Evolutionary conservation across 2,113 vertebrate species (phyloP), one percentile per base, ranked within the genome.

Genomic region (Mesocricetus auratus): DNA sequence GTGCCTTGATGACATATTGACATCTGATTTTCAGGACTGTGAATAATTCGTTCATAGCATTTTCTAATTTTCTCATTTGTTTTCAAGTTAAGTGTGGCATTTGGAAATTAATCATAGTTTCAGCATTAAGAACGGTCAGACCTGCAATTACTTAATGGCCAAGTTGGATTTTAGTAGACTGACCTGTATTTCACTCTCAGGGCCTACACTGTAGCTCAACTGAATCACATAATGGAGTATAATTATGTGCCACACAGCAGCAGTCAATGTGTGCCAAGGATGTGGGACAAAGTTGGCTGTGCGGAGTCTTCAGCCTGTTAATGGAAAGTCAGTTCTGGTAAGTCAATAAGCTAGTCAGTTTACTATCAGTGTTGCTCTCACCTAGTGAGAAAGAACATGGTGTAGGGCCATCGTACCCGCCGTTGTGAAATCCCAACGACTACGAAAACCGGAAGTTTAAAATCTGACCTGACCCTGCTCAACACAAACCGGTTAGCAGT

Each of bases 281-380:
- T 64, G 64, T 77, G 83, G 74, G 62, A 94, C 83, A 91, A 47
- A 83, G 21, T 73, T 95, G 96, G 92, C 45, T 11, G 16, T 24
- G 7, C 13, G 0, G n/a, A 13, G 33, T 50, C 39, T 83, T 93
- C 22, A 29, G 29, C 26, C 62, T 87, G 73, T 87, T 90, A 87
- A 78, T 62, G 75, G 95, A 95, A 97, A 96, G 69, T 85, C 68
- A 87, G 26, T 94, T 97, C 97, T 95, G 68, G 45, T 85, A 93
- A 97, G 12, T 94, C 91, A 89, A 50, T 77, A 17, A 5, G 39
- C 13, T 9, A 75, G 62, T 22, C 33, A 29, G 50, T 62, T 89
- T 90, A 85, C 92, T 33, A 31, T 77, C 45, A 66, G 81, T 22
- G 53, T 74, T 90, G 85, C 86, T 39, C 24, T 95, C 42, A 42